A percentile compares a stretch with the other conserved stretches of the same genome.
phyloP scores from a whole-genome alignment of 1,140 invertebrate species.

The Ectropis grisescens region DNA sequence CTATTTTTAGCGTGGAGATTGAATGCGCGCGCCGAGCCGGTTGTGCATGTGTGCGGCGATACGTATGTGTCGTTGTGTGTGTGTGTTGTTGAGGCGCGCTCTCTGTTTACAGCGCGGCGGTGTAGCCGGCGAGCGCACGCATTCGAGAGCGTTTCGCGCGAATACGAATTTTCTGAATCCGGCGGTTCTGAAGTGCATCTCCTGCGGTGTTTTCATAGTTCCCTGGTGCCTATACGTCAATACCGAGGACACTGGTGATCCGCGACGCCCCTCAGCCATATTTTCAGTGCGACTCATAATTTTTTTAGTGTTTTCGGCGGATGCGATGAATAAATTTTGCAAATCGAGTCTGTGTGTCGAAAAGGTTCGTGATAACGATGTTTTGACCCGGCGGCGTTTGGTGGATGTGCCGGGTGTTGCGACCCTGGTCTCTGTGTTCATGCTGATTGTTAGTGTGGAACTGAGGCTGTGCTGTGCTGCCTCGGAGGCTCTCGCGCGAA shows the following conservation, averaged over 20 bases:
- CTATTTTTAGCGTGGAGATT: conserved; percentile 45
- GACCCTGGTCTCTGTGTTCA: conserved; percentile 21
- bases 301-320: conserved; percentile 58
- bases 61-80: conserved; percentile 31
- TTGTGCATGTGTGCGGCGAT: conserved; percentile 30
- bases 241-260: conserved; percentile 40
- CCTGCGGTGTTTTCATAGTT: conserved; percentile 53
- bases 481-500: conserved; percentile 2
- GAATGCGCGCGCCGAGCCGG: conserved; percentile 44
- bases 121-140: conserved; percentile 55
- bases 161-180: conserved; percentile 58
- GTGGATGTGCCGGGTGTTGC: conserved; percentile 44
- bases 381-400: conserved; percentile 55
- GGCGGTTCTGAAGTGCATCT: conserved; percentile 39
- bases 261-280: conserved; percentile 12
- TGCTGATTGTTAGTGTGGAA: conserved; percentile 13
- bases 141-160: conserved; percentile 45
- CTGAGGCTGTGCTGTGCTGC: conserved; percentile 24
- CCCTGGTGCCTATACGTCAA: conserved; percentile 48
- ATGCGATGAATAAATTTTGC: conserved; percentile 70
- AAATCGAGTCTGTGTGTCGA: conserved; percentile 63
- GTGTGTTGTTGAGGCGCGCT: conserved; percentile 54
- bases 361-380: conserved; percentile 60
- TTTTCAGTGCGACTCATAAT: conserved; percentile 52
- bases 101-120: conserved; percentile 62